phyloP scores from a whole-genome alignment of 2,888 invertebrate genomes.

The Lithodes maja region DNA sequence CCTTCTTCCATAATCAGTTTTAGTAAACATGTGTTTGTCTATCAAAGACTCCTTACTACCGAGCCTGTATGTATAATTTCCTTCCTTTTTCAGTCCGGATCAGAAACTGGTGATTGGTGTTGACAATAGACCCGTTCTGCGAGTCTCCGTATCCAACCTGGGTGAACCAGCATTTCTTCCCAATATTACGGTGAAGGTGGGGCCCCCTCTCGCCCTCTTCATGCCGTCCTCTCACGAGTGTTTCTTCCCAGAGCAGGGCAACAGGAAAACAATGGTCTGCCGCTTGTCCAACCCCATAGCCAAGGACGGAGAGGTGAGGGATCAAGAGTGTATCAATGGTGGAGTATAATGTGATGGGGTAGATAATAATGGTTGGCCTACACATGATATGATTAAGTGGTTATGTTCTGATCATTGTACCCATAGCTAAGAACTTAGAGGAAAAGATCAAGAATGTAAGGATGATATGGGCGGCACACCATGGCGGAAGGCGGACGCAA shows the following conservation, averaged over 20 bases:
- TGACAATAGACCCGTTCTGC: conserved; percentile 37
- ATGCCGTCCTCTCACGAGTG: conserved; percentile 48
- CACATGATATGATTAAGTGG: no score
- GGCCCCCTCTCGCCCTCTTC: conserved; percentile 34
- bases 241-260: conserved; percentile 15
- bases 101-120: conserved; percentile 44
- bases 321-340: not conserved
- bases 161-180: conserved; percentile 70
- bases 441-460: no score
- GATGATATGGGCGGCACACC: no score
- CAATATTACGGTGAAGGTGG: conserved; percentile 55
- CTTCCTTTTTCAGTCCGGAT: not conserved
- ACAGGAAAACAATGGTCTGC: conserved; percentile 39
- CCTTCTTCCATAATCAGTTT: no score
- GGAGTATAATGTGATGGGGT: no score
- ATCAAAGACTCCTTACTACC: no score
- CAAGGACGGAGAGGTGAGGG: conserved; percentile 27
- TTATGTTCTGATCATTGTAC: no score
- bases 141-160: conserved; percentile 51
- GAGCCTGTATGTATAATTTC: not conserved
- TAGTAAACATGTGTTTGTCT: no score
- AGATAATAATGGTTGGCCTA: no score
- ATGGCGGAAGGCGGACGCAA: no score
- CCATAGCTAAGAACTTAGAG: no score
- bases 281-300: conserved; percentile 38